Evolutionary conservation across 1,140 invertebrate genomes (phyloP).

Genomic region (Drosophila eugracilis): DNA sequence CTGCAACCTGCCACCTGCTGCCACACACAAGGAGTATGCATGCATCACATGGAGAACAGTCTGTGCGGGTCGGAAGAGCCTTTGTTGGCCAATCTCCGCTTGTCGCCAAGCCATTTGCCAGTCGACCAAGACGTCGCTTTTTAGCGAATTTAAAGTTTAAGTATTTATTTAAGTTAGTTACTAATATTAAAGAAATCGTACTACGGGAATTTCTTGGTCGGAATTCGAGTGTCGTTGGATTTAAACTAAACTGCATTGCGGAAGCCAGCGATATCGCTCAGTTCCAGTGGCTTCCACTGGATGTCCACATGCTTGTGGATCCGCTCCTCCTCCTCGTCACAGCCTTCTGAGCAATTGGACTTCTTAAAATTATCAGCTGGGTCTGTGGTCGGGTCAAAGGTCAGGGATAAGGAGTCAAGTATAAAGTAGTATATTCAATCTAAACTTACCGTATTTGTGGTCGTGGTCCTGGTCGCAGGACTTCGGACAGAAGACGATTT

Average conservation of each 20-base stretch:
- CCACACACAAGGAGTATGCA: not conserved
- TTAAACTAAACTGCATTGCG: conserved; percentile 30
- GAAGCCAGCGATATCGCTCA: conserved; percentile 54
- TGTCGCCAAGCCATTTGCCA: not conserved
- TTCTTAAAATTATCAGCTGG: conserved; percentile 77
- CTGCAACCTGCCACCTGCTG: too few relatives aligned
- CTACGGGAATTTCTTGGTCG: conserved; percentile 1
- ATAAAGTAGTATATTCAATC: too few relatives aligned
- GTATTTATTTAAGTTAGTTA: conserved; percentile 9
- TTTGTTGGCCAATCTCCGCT: not conserved
- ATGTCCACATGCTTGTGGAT: conserved; percentile 56
- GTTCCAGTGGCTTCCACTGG: conserved; percentile 56
- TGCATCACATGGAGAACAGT: not conserved
- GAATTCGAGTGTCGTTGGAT: not conserved
- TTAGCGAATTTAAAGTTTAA: not conserved
- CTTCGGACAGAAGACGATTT: conserved; percentile 67
- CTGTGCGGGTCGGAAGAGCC: not conserved
- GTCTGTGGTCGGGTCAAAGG: conserved; percentile 31
- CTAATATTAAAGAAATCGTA: conserved; percentile 21
- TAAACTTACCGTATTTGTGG: conserved; percentile 66
- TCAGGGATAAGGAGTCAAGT: not conserved
- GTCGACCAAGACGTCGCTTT: not conserved
- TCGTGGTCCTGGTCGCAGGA: conserved; percentile 67
- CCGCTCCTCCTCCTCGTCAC: conserved; percentile 34
- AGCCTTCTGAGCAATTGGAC: conserved; percentile 42